Evolutionary conservation across 2,797 vertebrate species (phyloP).

Genomic region (Sebastes iracundus): DNA sequence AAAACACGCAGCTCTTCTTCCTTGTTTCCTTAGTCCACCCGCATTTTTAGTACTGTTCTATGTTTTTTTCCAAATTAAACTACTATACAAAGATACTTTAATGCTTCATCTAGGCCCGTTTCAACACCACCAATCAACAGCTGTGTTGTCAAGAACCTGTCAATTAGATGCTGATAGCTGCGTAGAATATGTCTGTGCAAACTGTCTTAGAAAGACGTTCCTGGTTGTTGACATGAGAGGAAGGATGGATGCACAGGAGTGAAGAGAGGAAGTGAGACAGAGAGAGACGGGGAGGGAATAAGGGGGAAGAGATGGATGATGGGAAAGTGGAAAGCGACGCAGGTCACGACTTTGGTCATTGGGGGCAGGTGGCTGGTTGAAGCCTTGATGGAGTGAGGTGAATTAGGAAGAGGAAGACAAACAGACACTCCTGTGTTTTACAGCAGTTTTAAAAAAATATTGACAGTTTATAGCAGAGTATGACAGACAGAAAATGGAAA

Average conservation of each 20-base stretch:
- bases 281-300: constrained; percentile 7
- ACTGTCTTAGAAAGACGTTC: neutral
- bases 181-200: neutral
- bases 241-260: constrained; percentile 9
- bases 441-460: neutral
- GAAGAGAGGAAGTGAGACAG: constrained; percentile 9
- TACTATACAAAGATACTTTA: neutral
- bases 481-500: neutral
- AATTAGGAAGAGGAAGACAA: neutral
- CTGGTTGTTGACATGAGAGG: constrained; percentile 13
- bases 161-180: neutral
- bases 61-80: neutral
- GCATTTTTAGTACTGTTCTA: neutral
- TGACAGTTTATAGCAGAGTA: neutral
- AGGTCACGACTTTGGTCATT: constrained; percentile 20
- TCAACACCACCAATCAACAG: neutral
- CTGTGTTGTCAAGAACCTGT: neutral
- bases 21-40: neutral
- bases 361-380: constrained; percentile 1
- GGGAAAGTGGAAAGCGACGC: constrained; percentile 33
- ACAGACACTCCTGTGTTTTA: neutral
- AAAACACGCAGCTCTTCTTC: constrained; percentile 18
- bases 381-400: constrained; percentile 5
- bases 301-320: constrained; percentile 27
- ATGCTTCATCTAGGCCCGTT: neutral